Base-by-base conservation (phyloP, 2,113 vertebrate species). In the Catharus minimus region DNA sequence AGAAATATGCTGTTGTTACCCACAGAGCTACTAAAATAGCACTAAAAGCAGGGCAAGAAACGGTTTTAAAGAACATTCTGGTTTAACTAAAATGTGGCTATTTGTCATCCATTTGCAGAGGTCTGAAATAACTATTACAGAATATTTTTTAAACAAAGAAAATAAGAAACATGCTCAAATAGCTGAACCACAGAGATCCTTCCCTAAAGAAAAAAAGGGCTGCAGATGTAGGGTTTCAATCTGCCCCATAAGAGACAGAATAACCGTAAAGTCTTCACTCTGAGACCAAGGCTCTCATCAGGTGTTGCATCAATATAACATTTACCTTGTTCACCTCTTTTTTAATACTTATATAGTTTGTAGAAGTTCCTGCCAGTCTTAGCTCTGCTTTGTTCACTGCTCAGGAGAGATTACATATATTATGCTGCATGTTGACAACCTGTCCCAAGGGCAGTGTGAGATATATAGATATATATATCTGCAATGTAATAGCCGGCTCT, bases 41-140 rank as follows among this genome's bases (percentile, higher is more conserved):
- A 79, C 56, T 47, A 84, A 92, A 16, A 92, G 73, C 30, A 93
- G 82, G 41, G 28, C 82, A 86, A 90, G 53, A 78, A 95, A 72
- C 24, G 20, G 46, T 44, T 81, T 71, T 74, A 74, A 75, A 74
- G 33, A 32, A 77, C 53, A 36, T 90, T 86, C 46, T 83, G 57
- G 53, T 73, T 95, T 85, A 89, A 89, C 71, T 78, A 73, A 84
- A 89, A 91, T 64, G 58, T 47, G n/a, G 15, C 38, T 90, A 81
- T 81, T 88, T 92, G 67, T 77, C 81, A 89, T 89, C 62, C 60
- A 82, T 84, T 92, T 88, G 38, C 32, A 84, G 77, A 86, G 30
- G 36, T 57, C 71, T 67, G 74, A 94, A 93, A 87, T 50, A 95
- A 79, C 64, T 61, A 44, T 56, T 85, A 69, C 5, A 39, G 83